Conservation (phyloP, 2,888 invertebrate genomes). For the Coenonympha arcania region DNA sequence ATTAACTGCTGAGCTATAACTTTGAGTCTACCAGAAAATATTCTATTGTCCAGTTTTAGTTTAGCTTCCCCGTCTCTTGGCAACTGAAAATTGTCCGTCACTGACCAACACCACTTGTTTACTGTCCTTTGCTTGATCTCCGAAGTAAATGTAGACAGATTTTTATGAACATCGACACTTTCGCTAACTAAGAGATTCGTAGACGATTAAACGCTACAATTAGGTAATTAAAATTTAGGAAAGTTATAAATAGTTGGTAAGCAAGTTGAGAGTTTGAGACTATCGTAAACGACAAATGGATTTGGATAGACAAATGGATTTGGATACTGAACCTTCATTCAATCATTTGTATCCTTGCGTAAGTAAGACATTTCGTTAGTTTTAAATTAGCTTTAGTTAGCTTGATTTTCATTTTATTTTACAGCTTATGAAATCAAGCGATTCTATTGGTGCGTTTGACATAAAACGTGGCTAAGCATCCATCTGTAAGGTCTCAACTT, state of each 20-base stretch:
- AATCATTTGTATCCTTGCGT: too few relatives aligned
- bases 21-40: slow-evolving; percentile 37
- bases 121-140: slow-evolving; percentile 35
- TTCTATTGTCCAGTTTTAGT: slow-evolving; percentile 36
- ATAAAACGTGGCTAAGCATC: not conserved
- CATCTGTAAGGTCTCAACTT: not conserved
- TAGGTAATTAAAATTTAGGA: slow-evolving; percentile 5
- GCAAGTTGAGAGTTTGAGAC: not conserved
- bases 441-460: too few relatives aligned
- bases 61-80: slow-evolving; percentile 67
- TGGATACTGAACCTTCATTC: too few relatives aligned
- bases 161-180: slow-evolving; percentile 14
- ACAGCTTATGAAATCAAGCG: too few relatives aligned
- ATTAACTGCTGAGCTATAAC: slow-evolving; percentile 47
- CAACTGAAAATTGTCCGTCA: slow-evolving; percentile 66
- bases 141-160: slow-evolving; percentile 55
- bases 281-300: not conserved
- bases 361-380: too few relatives aligned
- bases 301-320: too few relatives aligned
- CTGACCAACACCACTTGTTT: slow-evolving; percentile 54
- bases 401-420: too few relatives aligned
- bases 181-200: slow-evolving; percentile 24
- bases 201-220: slow-evolving; percentile 3
- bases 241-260: not conserved
- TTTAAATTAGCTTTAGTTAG: too few relatives aligned